These are phyloP conservation scores for Chrysemys picta DNA, from an alignment of 2,113 vertebrate species.

Conservation along the genomic window DNA sequence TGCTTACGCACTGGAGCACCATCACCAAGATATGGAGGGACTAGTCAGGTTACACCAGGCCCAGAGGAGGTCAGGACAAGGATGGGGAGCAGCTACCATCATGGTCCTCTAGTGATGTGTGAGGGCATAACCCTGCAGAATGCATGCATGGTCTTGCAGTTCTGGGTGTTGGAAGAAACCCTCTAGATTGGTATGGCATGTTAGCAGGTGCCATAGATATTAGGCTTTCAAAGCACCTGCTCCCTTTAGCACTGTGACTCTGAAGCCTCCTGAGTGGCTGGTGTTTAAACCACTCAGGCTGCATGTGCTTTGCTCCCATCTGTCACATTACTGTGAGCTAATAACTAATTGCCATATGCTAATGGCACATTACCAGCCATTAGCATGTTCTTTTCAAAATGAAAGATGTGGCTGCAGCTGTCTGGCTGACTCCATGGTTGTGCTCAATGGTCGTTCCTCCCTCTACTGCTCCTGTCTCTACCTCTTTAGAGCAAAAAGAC, in stretches of 20 bases:
- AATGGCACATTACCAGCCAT: not conserved
- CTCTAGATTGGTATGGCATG: not conserved
- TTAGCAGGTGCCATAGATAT: not conserved
- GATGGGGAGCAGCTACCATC: not conserved
- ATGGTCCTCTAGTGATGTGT: not conserved
- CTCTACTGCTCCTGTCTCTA: not conserved
- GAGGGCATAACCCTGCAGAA: not conserved
- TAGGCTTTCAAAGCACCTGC: not conserved
- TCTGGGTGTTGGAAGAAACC: not conserved
- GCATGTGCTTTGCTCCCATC: not conserved
- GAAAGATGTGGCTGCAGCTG: rapidly evolving
- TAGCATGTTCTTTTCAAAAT: not conserved
- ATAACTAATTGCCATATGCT: not conserved
- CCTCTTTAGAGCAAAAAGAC: not conserved
- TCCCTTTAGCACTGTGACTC: not conserved
- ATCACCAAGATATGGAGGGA: not conserved
- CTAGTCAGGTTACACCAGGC: not conserved
- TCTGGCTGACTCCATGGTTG: not conserved
- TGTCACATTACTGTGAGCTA: not conserved
- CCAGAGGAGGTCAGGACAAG: not conserved
- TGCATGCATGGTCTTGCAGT: not conserved
- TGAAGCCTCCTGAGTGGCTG: not conserved
- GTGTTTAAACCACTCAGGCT: not conserved
- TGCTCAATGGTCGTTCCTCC: not conserved
- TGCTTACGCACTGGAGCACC: not conserved